These are phyloP conservation scores for Epinephelus cyanopodus DNA, from an alignment of 2,113 vertebrate species.

Conservation along the genomic window DNA sequence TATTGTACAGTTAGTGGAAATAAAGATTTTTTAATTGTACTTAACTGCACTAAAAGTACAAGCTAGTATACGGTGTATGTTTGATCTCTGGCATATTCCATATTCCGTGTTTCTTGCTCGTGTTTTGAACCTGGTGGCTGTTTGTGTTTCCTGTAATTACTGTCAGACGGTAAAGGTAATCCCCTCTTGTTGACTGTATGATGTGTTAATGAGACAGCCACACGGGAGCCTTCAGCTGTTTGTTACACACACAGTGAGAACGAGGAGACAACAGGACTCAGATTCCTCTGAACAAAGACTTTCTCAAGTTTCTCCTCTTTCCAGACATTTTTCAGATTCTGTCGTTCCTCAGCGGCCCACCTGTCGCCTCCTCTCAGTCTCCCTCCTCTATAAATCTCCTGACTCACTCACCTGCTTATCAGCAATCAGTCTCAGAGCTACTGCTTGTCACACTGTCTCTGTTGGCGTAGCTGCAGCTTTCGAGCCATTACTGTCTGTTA, in stretches of 20 bases:
- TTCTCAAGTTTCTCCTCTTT: background rate
- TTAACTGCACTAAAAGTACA: too few species aligned
- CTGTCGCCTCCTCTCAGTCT: background rate
- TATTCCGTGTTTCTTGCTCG: background rate
- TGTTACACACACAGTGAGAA: background rate
- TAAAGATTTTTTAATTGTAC: too few species aligned
- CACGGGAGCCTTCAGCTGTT: background rate
- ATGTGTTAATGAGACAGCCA: background rate
- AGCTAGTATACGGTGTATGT: too few species aligned
- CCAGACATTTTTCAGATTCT: background rate
- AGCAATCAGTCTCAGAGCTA: background rate
- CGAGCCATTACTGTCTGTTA: background rate
- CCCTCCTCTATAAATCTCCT: background rate
- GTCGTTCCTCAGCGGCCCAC: too few species aligned
- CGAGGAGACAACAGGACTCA: background rate
- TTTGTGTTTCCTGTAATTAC: background rate
- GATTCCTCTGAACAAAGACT: background rate
- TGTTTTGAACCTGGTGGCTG: background rate
- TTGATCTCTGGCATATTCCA: background rate
- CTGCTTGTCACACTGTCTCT: background rate
- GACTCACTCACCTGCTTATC: background rate
- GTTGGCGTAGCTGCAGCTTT: background rate
- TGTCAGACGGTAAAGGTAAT: conserved; percentile 1
- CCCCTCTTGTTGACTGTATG: background rate
- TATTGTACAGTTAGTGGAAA: too few species aligned